These are phyloP conservation scores for Holothuria leucospilota DNA, from an alignment of 53 echinoderm and acorn worm genomes.

Conservation along the genomic window DNA sequence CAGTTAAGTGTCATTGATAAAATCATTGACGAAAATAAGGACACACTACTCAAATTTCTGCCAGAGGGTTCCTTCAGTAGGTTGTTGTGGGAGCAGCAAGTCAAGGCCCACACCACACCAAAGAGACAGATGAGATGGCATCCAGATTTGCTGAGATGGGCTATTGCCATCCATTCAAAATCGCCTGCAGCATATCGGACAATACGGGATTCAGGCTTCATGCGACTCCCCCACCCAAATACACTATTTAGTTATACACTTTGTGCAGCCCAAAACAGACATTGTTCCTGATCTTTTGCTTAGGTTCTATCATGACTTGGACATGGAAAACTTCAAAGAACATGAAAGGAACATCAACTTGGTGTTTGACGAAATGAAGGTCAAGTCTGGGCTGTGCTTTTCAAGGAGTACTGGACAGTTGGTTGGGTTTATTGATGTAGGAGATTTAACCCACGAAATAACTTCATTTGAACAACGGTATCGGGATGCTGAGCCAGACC, in stretches of 20 bases:
- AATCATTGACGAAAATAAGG: background rate
- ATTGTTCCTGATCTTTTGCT: background rate
- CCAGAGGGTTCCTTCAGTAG: background rate
- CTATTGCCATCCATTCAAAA: conserved; percentile 1
- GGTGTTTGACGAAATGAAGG: conserved; percentile 37
- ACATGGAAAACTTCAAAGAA: background rate
- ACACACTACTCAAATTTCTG: background rate
- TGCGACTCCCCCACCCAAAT: conserved; percentile 5
- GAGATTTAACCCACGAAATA: background rate
- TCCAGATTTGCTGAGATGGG: conserved; percentile 19
- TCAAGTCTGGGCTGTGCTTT: conserved; percentile 15
- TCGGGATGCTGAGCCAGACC: background rate
- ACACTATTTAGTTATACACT: conserved; percentile 28
- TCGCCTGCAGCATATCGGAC: background rate
- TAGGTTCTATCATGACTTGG: background rate
- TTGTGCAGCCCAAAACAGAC: background rate
- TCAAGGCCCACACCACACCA: background rate
- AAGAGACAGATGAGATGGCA: conserved; percentile 21
- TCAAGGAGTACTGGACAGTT: background rate
- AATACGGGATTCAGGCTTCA: background rate
- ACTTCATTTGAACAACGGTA: background rate
- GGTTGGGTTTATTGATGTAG: conserved; percentile 18
- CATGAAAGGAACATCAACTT: conserved; percentile 9
- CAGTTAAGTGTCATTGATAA: too few relatives aligned
- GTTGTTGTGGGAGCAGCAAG: conserved; percentile 5